These are phyloP conservation scores for Stegastes partitus DNA, from an alignment of 2,113 vertebrate genomes.

Conservation along the genomic window DNA sequence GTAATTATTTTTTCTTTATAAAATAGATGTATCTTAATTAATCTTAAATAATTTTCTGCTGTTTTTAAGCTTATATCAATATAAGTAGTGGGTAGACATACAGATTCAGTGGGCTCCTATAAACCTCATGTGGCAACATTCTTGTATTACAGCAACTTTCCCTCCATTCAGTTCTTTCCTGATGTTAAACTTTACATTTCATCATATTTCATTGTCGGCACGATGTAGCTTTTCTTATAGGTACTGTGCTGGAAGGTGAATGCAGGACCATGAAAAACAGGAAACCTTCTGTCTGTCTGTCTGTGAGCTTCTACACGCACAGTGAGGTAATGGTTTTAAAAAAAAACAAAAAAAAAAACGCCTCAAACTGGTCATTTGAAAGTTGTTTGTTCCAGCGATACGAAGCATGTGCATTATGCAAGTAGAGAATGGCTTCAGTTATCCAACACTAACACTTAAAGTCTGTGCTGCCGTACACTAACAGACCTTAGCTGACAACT, in stretches of 20 bases:
- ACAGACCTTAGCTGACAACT: no score
- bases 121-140: not conserved
- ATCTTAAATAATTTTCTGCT: no score
- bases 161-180: no score
- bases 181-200: not conserved
- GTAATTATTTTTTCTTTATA: no score
- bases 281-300: not conserved
- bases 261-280: not conserved
- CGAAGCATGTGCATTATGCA: constrained; percentile 12
- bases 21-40: no score
- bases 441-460: not conserved
- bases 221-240: not conserved
- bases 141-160: not conserved
- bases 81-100: no score
- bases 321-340: constrained; percentile 28
- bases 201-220: not conserved
- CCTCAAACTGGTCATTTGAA: constrained; percentile 43
- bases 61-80: no score
- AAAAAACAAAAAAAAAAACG: constrained; percentile 10
- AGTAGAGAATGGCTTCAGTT: not conserved
- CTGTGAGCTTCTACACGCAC: constrained; percentile 24
- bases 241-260: not conserved
- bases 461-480: no score
- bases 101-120: not conserved
- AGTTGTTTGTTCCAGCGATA: constrained; percentile 36